These are phyloP conservation scores for Steinernema hermaphroditum DNA, from an alignment of 2,888 invertebrate species.

Conservation along the genomic window DNA sequence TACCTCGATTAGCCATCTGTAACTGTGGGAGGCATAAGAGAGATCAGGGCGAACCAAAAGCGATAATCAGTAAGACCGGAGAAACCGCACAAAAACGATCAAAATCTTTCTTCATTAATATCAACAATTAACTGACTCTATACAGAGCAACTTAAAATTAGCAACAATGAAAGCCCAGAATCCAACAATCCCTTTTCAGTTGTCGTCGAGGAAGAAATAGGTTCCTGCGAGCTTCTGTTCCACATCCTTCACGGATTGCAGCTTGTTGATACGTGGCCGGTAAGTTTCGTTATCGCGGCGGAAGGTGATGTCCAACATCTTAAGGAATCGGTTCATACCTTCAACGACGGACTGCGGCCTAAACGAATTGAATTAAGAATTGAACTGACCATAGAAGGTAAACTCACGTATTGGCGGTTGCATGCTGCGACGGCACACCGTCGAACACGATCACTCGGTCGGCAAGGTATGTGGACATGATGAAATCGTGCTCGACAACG, in stretches of 20 bases:
- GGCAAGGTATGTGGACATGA: conserved; percentile 97
- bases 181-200: neutral
- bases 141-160: conserved; percentile 2
- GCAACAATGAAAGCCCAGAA: neutral
- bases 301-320: conserved; percentile 93
- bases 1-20: neutral
- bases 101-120: neutral
- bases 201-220: conserved; percentile 96
- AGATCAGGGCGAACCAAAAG: too few relatives aligned
- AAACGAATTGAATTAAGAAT: too few relatives aligned
- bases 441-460: conserved; percentile 98
- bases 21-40: neutral
- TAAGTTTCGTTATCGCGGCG: conserved; percentile 97
- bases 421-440: conserved; percentile 84
- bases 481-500: conserved; percentile 99
- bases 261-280: conserved; percentile 95
- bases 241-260: conserved; percentile 76
- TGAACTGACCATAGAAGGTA: conserved; percentile 14
- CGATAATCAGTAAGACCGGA: too few relatives aligned
- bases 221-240: conserved; percentile 96
- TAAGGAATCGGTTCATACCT: conserved; percentile 97
- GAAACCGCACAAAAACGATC: too few relatives aligned
- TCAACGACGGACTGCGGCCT: conserved; percentile 83
- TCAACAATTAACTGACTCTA: neutral
- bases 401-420: conserved; percentile 78